phyloP scores from a whole-genome alignment of 2,888 invertebrate genomes.

The Syritta pipiens region DNA sequence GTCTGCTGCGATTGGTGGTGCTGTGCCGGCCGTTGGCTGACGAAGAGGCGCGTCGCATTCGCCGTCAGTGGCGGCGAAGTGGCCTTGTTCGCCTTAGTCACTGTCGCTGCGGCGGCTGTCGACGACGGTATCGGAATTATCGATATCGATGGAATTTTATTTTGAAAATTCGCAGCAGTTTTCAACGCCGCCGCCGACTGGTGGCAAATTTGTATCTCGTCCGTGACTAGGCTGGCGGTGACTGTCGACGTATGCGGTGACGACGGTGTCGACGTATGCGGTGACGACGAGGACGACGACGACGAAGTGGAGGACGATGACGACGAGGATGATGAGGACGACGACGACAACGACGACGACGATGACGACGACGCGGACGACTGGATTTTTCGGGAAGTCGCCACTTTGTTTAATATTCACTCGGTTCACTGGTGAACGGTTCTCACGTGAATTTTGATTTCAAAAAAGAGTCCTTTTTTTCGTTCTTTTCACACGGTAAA shows the following conservation, averaged over 20 bases:
- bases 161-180: conserved; percentile 74
- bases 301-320: conserved; percentile 44
- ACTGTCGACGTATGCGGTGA: conserved; percentile 39
- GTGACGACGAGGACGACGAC: conserved; percentile 45
- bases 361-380: conserved; percentile 65
- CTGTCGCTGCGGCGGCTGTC: conserved; percentile 66
- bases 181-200: conserved; percentile 61
- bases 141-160: conserved; percentile 78
- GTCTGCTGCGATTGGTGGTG: conserved; percentile 78
- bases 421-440: conserved; percentile 28
- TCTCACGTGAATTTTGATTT: not conserved
- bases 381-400: conserved; percentile 69
- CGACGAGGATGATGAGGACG: conserved; percentile 27
- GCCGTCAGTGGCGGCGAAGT: conserved; percentile 75
- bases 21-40: conserved; percentile 72
- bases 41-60: conserved; percentile 20
- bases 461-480: not conserved
- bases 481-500: conserved; percentile 23
- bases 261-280: conserved; percentile 48
- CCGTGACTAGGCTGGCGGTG: conserved; percentile 60
- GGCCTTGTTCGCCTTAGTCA: conserved; percentile 72
- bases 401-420: conserved; percentile 70
- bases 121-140: conserved; percentile 76
- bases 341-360: conserved; percentile 38
- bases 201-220: conserved; percentile 66